Base-by-base conservation (phyloP, 2,888 invertebrate genomes). In the Ceramica pisi region DNA sequence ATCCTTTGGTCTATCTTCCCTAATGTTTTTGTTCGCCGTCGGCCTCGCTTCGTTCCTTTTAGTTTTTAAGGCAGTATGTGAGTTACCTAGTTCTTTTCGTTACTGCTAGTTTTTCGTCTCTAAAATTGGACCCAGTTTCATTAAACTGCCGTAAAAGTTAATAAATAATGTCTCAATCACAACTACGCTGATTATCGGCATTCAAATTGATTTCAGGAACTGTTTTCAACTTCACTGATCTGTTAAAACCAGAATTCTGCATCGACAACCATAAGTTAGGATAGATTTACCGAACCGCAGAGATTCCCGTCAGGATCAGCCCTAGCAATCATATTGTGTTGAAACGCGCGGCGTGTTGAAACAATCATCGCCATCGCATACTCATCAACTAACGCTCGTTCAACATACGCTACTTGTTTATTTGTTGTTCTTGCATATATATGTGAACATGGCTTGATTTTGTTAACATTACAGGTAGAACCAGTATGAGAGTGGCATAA, bases 311-410 rank as follows among this genome's bases (percentile, higher is more conserved):
- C 46, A 75, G 70, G 46, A 46, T 46, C 77, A 81, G 35, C 70
- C 70, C 63, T 77, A 35, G n/a, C 60, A 35, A 61, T 56, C 14
- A 19, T n/a, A 56, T 56, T 64, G 70, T 62, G 50, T 66, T 51
- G 50, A 46, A 60, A 44, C 68, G 46, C 61, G 46, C 12, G 48
- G 26, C 41, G 61, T 31, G 51, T 31, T 56, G 78, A 44, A 53
- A 65, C 64, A 56, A 64, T 68, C 60, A 81, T 68, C 26, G 35
- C 31, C 38, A 68, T 68, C 41, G 60, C 78, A 61, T 44, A 56
- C 78, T 78, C 77, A 69, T 81, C 64, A 77, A 76, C 63, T 67
- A 81, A 51, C 59, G 41, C 51, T 64, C 38, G 63, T 68, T 64
- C 26, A 56, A 56, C 70, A 64, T 81, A 61, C 64, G 21, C 7